Evolutionary conservation across 2,797 vertebrate genomes (phyloP).

Genomic region (Podarcis lilfordi): DNA sequence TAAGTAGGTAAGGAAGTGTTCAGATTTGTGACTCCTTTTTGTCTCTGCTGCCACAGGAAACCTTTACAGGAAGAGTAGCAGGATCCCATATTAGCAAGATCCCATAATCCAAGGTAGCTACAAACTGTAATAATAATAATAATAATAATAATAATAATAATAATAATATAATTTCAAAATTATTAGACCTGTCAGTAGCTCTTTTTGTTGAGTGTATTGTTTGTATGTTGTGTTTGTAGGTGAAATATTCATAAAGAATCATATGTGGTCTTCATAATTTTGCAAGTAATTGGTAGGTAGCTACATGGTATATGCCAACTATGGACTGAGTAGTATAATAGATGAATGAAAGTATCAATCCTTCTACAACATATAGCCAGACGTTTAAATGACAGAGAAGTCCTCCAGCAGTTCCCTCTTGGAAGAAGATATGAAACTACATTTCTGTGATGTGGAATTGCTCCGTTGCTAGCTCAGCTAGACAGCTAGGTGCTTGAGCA

Average conservation of each 20-base stretch:
- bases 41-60: no score
- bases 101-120: neutral
- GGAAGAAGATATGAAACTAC: neutral
- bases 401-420: neutral
- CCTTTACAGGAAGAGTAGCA: no score
- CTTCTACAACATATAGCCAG: neutral
- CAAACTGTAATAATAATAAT: no score
- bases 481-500: neutral
- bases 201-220: neutral
- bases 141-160: no score
- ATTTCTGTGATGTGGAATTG: neutral
- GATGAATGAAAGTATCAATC: neutral
- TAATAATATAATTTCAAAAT: neutral
- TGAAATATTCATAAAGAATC: neutral
- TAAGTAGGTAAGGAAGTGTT: no score
- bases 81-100: no score
- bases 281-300: neutral
- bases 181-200: neutral
- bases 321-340: neutral
- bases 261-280: neutral
- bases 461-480: neutral
- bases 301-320: neutral
- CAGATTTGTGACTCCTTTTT: no score
- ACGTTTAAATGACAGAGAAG: neutral
- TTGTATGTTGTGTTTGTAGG: neutral